Conservation (phyloP, 2,797 vertebrate species). For the Benthosema pterotum region DNA sequence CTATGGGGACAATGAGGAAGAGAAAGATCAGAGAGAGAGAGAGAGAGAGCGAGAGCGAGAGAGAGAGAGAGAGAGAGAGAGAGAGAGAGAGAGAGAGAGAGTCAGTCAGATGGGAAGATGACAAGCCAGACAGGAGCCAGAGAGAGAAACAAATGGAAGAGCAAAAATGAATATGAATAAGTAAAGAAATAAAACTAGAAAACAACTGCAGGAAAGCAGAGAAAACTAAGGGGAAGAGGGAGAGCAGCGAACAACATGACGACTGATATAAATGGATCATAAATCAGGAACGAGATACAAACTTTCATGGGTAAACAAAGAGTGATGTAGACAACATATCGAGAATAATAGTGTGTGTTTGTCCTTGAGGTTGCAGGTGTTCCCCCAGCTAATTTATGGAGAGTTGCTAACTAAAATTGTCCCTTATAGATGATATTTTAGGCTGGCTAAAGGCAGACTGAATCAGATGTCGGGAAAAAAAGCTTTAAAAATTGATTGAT, state of each 20-base stretch:
- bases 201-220: constrained; percentile 11
- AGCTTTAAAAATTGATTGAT: too few relatives aligned
- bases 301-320: too few relatives aligned
- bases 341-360: too few relatives aligned
- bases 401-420: too few relatives aligned
- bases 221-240: constrained; percentile 32
- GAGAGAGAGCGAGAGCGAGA: background rate
- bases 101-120: constrained; percentile 14
- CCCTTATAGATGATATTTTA: too few relatives aligned
- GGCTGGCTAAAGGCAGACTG: too few relatives aligned
- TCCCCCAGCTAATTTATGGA: too few relatives aligned
- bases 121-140: constrained; percentile 32
- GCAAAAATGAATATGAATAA: too few relatives aligned
- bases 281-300: too few relatives aligned
- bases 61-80: background rate
- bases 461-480: too few relatives aligned
- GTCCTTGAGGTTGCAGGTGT: too few relatives aligned
- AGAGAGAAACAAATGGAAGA: constrained; percentile 21
- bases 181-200: background rate
- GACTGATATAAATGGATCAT: constrained; percentile 3
- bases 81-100: constrained; percentile 2
- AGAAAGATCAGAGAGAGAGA: background rate
- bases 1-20: constrained; percentile 4
- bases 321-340: too few relatives aligned
- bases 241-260: constrained; percentile 14